Evolutionary conservation across 2,888 invertebrate species (phyloP).

Genomic region (Pterostichus niger): DNA sequence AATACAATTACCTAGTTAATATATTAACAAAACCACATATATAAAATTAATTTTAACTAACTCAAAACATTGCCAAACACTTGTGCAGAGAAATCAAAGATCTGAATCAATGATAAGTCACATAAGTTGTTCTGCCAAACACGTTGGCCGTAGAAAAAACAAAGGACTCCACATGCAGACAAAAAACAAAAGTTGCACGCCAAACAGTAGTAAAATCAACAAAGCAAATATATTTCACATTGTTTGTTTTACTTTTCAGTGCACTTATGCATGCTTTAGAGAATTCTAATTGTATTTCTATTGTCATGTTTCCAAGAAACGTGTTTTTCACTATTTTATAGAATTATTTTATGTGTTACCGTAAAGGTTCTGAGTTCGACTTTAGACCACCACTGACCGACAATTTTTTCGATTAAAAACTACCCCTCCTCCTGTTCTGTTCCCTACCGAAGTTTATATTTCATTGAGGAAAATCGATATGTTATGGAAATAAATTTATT

Average conservation of each 20-base stretch:
- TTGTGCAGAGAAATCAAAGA: constrained; percentile 73
- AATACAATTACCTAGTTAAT: constrained; percentile 54
- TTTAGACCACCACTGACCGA: too few species aligned
- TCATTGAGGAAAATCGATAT: too few species aligned
- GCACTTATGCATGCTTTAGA: background rate
- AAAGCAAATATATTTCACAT: background rate
- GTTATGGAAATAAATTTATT: too few species aligned
- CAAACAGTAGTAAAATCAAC: constrained; percentile 22
- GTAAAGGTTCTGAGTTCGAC: too few species aligned
- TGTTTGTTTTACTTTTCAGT: background rate
- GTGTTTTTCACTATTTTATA: too few species aligned
- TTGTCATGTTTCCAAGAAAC: too few species aligned
- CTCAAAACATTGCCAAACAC: constrained; percentile 32
- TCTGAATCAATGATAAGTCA: constrained; percentile 76
- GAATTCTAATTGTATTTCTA: too few species aligned
- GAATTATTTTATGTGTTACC: too few species aligned
- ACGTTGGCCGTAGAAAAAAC: constrained; percentile 73
- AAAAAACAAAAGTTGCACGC: background rate
- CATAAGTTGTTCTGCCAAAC: constrained; percentile 76
- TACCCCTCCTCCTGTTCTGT: too few species aligned
- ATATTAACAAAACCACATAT: constrained; percentile 31
- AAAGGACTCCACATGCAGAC: constrained; percentile 6
- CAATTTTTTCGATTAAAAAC: too few species aligned
- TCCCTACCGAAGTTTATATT: too few species aligned
- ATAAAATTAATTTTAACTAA: constrained; percentile 50